Percentiles rank a stretch among this genome's conserved stretches.
Evolutionary conservation across 1,140 invertebrate species (phyloP).

Genomic region (Megalopta genalis): DNA sequence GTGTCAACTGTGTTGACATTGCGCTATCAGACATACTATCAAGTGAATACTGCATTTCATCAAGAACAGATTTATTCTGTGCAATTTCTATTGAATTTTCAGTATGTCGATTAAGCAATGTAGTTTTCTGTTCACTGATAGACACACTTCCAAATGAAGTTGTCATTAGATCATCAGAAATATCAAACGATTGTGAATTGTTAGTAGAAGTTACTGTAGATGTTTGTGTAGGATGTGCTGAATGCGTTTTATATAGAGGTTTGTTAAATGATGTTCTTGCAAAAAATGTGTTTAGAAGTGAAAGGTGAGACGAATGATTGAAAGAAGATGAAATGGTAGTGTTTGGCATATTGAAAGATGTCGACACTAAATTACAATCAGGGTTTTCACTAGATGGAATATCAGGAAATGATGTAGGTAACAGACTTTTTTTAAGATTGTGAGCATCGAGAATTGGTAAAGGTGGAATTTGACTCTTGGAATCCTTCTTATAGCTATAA

Average conservation of each 20-base stretch:
- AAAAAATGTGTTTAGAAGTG: constrained; percentile 49
- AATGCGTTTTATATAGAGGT: constrained; percentile 44
- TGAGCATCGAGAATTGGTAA: constrained; percentile 67
- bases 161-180: constrained; percentile 66
- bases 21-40: constrained; percentile 1
- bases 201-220: constrained; percentile 12
- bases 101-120: constrained; percentile 15
- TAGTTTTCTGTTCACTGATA: constrained; percentile 37
- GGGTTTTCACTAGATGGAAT: constrained; percentile 53
- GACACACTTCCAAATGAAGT: constrained; percentile 66
- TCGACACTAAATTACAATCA: constrained; percentile 65
- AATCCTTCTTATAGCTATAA: constrained; percentile 73
- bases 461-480: constrained; percentile 74
- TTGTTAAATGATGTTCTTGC: constrained; percentile 61
- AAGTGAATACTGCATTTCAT: constrained; percentile 53
- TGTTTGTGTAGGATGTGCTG: constrained; percentile 31
- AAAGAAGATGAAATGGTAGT: constrained; percentile 44
- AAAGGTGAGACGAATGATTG: constrained; percentile 54
- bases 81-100: constrained; percentile 26
- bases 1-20: constrained; percentile 22
- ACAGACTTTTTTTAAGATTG: constrained; percentile 63
- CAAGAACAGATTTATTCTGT: constrained; percentile 32
- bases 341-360: constrained; percentile 66
- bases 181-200: constrained; percentile 49
- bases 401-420: constrained; percentile 71